Conservation (phyloP, 2,888 invertebrate genomes). For the Chymomyza procnemis region DNA sequence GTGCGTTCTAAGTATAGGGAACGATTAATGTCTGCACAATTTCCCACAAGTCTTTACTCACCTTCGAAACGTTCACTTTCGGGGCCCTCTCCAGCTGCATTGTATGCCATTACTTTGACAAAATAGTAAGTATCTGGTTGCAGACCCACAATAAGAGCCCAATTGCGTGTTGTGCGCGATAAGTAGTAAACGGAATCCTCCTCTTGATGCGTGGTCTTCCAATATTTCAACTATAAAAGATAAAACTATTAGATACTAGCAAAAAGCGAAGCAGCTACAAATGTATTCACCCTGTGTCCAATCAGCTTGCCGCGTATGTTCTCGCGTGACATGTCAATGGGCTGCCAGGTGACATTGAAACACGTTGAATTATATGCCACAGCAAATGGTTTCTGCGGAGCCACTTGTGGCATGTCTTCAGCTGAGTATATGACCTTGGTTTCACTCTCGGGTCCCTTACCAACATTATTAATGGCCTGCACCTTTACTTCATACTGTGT, state of each 20-base stretch:
- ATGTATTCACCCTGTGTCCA: constrained; percentile 87
- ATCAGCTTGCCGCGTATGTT: constrained; percentile 92
- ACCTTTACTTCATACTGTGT: constrained; percentile 92
- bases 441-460: constrained; percentile 89
- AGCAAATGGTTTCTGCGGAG: constrained; percentile 90
- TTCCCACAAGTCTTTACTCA: constrained; percentile 53
- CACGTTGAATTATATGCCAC: constrained; percentile 93
- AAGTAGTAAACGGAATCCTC: constrained; percentile 90
- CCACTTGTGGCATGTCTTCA: constrained; percentile 94
- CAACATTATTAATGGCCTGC: constrained; percentile 89
- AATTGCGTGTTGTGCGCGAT: constrained; percentile 89
- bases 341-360: constrained; percentile 93
- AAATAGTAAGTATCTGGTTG: constrained; percentile 95
- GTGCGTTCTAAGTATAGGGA: constrained; percentile 83
- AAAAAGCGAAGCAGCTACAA: too few species aligned
- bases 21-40: neutral
- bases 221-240: constrained; percentile 88
- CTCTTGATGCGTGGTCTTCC: constrained; percentile 87
- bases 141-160: constrained; percentile 95
- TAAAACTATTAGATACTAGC: neutral
- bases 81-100: constrained; percentile 96
- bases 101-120: constrained; percentile 97
- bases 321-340: constrained; percentile 90
- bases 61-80: constrained; percentile 93
- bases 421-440: constrained; percentile 88